Base-by-base conservation (phyloP, 1,140 invertebrate genomes). In the Calephelis nemesis region DNA sequence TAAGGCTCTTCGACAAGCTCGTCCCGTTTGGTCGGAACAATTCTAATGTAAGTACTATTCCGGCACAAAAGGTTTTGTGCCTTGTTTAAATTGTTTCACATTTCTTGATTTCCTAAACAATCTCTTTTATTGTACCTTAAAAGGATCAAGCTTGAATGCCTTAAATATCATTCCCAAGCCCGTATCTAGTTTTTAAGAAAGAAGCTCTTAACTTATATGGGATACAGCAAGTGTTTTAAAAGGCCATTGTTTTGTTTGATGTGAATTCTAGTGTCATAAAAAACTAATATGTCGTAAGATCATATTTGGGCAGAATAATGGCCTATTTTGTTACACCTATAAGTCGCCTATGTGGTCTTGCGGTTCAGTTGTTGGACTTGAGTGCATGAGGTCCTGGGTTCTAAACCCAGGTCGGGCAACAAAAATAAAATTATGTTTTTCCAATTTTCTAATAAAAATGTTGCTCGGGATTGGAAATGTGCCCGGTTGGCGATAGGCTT, bases 11-110 rank as follows among this genome's bases (percentile, higher is more conserved):
- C 40, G 54, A 66, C 65, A 69, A 67, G 48, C 49, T 50, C 65
- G 39, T 54, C 52, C 63, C 63, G 67, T 72, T 72, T 68, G 48
- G 66, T 72, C 63, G 63, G 68, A 65, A 64, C 63, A 52, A 72
- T 68, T 63, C 67, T 47, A 67, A 30, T 54, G 58, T 40, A 60
- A 62, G 63, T 68, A 68, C 67, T 62, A 72, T 68, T 68, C 62
- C 40, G 66, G 63, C 70, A 72, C 70, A 72, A 72, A 68, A 67
- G 67, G 67, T 58, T 68, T 68, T 63, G 70, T 72, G 70, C 63
- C 70, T 65, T 68, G 70, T 72, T 72, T 72, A 68, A 72, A 68
- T 72, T 19, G 49, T 70, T 47, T 47, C 39, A 39, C 63, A 48
- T 60, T 52, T 49, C 66, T 72, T 62, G 63, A 50, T 72, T 65